Base-by-base conservation (phyloP, 2,113 vertebrate species). In the Diadophis punctatus region DNA sequence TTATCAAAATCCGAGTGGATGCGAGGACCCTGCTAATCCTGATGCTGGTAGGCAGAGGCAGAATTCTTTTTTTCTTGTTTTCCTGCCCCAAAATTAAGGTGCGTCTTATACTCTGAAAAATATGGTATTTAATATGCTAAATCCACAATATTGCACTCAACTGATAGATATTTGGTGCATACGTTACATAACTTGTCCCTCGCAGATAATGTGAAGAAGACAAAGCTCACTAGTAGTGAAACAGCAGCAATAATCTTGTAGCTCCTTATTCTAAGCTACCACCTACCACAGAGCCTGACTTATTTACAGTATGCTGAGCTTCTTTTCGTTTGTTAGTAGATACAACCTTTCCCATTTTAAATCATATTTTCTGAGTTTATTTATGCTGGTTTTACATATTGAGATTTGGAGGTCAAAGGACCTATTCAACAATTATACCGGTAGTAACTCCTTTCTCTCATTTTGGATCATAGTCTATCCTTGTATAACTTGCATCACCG, bases 131-230 rank as follows among this genome's bases (percentile, higher is more conserved):
- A 53, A 52, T n/a, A 52, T n/a, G 7, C 20, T 22, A 98, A 97
- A 92, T 98, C 99, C 27, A 97, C 96, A 89, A 99, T 97, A 97
- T 97, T 98, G 97, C 99, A 99, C 96, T 99, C 98, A 43, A 99
- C 96, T 4, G 96, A 46, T 91, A 98, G 96, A 96, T 99, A 98
- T 92, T 97, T 88, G 18, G n/a, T 53, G 51, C 16, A 87, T 87
- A 53, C 5, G 39, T 51, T 46, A 48, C 3, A 63, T 91, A 63
- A 39, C 9, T n/a, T n/a, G 27, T 87, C 27, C 46, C 6, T 87
- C 27, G 0, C n/a, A 68, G 22, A 48, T n/a, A 12, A 27, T 68
- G 30, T 27, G 43, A 27, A 18, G 7, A 3, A 86, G 11, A 25
- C 20, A 34, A 53, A 22, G 9, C 25, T 46, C 34, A 91, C 39